phyloP scores from a whole-genome alignment of 2,888 invertebrate species.

The Tanypteryx hageni region DNA sequence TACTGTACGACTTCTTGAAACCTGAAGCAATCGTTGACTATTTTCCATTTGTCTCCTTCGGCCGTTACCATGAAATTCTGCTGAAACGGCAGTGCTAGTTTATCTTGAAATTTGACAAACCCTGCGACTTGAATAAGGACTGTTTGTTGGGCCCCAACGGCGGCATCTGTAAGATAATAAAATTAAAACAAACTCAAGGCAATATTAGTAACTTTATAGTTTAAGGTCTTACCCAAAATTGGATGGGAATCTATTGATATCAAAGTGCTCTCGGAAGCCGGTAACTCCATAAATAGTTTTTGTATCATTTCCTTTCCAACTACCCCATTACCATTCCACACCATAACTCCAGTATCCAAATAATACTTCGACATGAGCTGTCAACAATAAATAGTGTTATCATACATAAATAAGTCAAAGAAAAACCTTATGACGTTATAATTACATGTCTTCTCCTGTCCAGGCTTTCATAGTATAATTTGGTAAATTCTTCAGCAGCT shows the following conservation, averaged over 20 bases:
- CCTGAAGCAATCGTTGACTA: slow-evolving; percentile 92
- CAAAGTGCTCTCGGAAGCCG: slow-evolving; percentile 86
- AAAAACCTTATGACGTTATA: not conserved
- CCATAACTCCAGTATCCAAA: slow-evolving; percentile 87
- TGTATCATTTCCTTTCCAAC: slow-evolving; percentile 89
- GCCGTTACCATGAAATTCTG: slow-evolving; percentile 93
- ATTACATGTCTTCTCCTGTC: slow-evolving; percentile 89
- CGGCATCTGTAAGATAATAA: slow-evolving; percentile 78
- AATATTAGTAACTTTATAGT: not conserved
- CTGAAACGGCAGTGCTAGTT: slow-evolving; percentile 83
- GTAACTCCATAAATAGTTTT: slow-evolving; percentile 90
- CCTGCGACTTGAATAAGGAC: slow-evolving; percentile 91
- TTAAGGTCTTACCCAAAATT: slow-evolving; percentile 78
- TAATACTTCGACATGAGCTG: slow-evolving; percentile 88
- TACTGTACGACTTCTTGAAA: slow-evolving; percentile 78
- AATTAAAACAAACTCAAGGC: not conserved
- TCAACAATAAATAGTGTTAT: slow-evolving; percentile 69
- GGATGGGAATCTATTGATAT: slow-evolving; percentile 93
- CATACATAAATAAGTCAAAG: not conserved
- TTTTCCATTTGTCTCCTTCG: slow-evolving; percentile 94
- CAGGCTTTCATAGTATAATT: slow-evolving; percentile 91
- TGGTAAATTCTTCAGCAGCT: slow-evolving; percentile 92
- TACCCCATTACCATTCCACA: slow-evolving; percentile 95
- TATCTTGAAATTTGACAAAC: slow-evolving; percentile 84
- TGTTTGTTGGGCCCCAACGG: slow-evolving; percentile 86